Base-by-base conservation (phyloP, 1,140 invertebrate species). In the Zaprionus nigranus region DNA sequence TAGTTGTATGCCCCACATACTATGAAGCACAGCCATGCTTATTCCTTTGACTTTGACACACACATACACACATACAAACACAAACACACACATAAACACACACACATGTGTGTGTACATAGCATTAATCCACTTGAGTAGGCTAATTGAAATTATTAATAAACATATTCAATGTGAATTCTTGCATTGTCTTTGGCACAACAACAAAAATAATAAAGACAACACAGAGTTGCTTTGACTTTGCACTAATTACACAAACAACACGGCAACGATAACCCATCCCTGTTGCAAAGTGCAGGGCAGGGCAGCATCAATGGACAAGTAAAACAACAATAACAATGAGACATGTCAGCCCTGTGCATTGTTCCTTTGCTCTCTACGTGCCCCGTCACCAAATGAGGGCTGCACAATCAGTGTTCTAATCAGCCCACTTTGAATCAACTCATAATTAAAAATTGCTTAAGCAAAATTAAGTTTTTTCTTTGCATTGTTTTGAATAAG, bases 121-220 rank as follows among this genome's bases (percentile, higher is more conserved):
- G 11, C 3, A 17, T 11, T 24, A 51, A 51, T 13, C 11, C 46
- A 51, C 9, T 51, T 13, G 46, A 51, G 20, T 24, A 4, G 46
- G 17, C 11, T 51, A 51, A 51, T 51, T 51, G 46, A 13, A 51
- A 22, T 51, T 51, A 51, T 51, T 51, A 51, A 51, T 51, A 51
- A 22, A 51, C 20, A 51, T 51, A 11, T 51, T 22, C 11, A 51
- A 13, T 22, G 20, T 11, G 40, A 46, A 46, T 46, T 46, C 40
- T 7, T 2, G 40, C 40, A 17, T 46, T 46, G 40, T 46, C 13
- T 13, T 38, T 0, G 26, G 26, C 26, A 28, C 6, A 28, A 28
- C 26, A 28, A 28, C 26, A 28, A 6, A 34, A 34, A 34, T 34
- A 34, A 34, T 34, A 34, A 3, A 9, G 9, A 11, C n/a, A 46